Evolutionary conservation across 1,140 invertebrate genomes (phyloP), one percentile per base, ranked within the genome.

Genomic region (Anadara kagoshimensis): DNA sequence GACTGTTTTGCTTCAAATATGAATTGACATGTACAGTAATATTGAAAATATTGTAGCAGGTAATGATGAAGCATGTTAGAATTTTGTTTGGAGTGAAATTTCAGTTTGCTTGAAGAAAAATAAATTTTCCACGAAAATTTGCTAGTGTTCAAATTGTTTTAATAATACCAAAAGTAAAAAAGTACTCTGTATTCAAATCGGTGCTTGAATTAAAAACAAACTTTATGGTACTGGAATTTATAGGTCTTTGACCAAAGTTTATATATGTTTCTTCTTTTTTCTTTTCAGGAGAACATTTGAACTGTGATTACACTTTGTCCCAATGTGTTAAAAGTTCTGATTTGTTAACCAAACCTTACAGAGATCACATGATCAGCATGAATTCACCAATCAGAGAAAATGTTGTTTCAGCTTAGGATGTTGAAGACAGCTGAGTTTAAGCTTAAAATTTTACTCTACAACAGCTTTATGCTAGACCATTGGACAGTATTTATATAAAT

Each of bases 301-400:
- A 78, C 4, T 79, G 62, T 74, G 81, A 84, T 47, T 85, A 82
- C 66, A 66, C 76, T 36, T 47, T 86, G 22, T 76, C 78, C 5
- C 83, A 87, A 73, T 85, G 83, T 62, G 57, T 85, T 4, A 85
- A 84, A 64, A 80, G 78, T 64, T 75, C 81, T 44, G 85, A 86
- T 54, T 62, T 86, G 16, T 63, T 87, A 22, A 81, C 84, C 12
- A 78, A 84, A 16, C 73, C 67, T 18, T 87, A 86, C 74, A 78
- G 70, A 49, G 75, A 83, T 20, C 76, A 81, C 29, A 76, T 87
- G 20, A 45, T 71, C 24, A 74, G 61, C 53, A 45, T 61, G 64
- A 59, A n/a, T 24, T 26, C 24, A 36, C 57, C 53, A 59, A 61
- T 54, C 53, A 62, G n/a, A 57, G 75, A 64, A 64, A 45, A 64